phyloP scores from a whole-genome alignment of 2,888 invertebrate genomes.

The Helicoverpa assulta region DNA sequence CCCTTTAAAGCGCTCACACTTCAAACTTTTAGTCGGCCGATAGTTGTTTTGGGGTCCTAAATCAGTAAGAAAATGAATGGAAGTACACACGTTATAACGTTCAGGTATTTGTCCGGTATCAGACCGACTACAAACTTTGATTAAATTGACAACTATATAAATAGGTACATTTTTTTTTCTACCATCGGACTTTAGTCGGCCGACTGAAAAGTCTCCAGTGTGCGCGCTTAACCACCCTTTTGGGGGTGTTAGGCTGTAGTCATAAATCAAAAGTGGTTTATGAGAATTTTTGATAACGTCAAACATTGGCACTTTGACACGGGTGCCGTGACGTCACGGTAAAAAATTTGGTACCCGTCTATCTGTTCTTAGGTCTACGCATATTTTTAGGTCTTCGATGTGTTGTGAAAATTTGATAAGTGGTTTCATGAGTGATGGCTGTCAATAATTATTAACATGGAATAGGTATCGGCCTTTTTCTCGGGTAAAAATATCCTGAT shows the following conservation, averaged over 20 bases:
- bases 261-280: slow-evolving; percentile 69
- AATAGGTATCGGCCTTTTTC: too few species aligned
- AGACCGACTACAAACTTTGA: too few species aligned
- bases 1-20: slow-evolving; percentile 4
- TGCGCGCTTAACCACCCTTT: background rate
- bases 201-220: too few species aligned
- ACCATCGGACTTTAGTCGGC: too few species aligned
- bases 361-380: background rate
- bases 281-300: slow-evolving; percentile 62
- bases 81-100: too few species aligned
- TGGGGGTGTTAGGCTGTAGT: slow-evolving; percentile 29
- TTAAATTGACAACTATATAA: too few species aligned
- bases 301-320: slow-evolving; percentile 57
- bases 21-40: too few species aligned
- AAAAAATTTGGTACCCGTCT: slow-evolving; percentile 23
- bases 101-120: too few species aligned
- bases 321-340: slow-evolving; percentile 28
- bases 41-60: too few species aligned
- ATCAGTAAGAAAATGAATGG: too few species aligned
- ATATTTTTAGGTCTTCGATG: slow-evolving; percentile 5
- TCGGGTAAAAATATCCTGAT: too few species aligned
- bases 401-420: background rate
- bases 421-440: background rate
- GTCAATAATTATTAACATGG: background rate
- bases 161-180: too few species aligned